Evolutionary conservation across 2,113 vertebrate genomes (phyloP).

Genomic region (Phylloscopus trochiloides): DNA sequence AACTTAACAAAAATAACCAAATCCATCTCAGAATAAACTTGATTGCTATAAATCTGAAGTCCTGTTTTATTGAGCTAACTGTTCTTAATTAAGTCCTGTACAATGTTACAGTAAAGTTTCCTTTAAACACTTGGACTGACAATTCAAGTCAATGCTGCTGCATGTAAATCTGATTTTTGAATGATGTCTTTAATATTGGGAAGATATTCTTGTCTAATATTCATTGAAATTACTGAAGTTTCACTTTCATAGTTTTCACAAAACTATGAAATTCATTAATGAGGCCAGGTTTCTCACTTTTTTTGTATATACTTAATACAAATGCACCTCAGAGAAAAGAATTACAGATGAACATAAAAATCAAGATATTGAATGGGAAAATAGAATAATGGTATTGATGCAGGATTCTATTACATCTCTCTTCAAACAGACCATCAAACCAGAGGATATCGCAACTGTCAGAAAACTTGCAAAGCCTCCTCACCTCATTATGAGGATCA

Average conservation of each 20-base stretch:
- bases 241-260: neutral
- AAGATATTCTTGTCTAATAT: neutral
- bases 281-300: neutral
- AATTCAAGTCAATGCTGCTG: neutral
- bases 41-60: neutral
- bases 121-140: neutral
- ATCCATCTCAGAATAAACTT: neutral
- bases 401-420: neutral
- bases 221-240: neutral
- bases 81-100: neutral
- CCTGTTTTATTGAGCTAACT: neutral
- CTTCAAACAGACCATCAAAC: slow-evolving; percentile 76
- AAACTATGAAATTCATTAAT: neutral
- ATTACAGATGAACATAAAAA: neutral
- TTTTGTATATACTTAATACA: neutral
- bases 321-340: neutral
- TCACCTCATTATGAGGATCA: slow-evolving; percentile 81
- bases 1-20: neutral
- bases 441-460: slow-evolving; percentile 78
- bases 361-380: neutral
- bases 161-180: neutral
- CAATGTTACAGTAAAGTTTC: neutral
- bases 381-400: neutral
- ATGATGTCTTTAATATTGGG: neutral
- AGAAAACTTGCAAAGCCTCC: slow-evolving; percentile 80